phyloP scores from a whole-genome alignment of 2,888 invertebrate species.

The Drosophila nr. fundita region DNA sequence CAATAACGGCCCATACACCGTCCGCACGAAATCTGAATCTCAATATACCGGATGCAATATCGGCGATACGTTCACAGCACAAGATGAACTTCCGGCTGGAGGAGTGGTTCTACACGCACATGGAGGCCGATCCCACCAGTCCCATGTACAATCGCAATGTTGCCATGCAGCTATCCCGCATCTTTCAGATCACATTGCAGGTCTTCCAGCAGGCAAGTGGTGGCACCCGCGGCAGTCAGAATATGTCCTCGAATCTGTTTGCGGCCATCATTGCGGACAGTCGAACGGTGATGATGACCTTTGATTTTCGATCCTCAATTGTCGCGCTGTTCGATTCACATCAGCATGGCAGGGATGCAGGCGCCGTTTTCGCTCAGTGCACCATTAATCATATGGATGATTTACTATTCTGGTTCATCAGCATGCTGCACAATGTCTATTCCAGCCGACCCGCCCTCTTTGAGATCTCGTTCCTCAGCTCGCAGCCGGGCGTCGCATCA shows the following conservation, averaged over 20 bases:
- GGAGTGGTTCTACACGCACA: conserved; percentile 82
- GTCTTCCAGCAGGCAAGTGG: conserved; percentile 64
- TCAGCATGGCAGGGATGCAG: conserved; percentile 77
- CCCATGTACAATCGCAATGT: conserved; percentile 72
- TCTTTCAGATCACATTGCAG: conserved; percentile 76
- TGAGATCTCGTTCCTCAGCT: conserved; percentile 80
- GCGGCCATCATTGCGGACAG: conserved; percentile 81
- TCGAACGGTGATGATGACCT: conserved; percentile 79
- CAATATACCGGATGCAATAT: conserved; percentile 86
- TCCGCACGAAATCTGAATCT: conserved; percentile 85
- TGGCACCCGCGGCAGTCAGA: conserved; percentile 17
- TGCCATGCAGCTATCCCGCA: conserved; percentile 71
- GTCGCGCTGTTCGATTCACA: conserved; percentile 81
- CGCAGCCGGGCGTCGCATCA: conserved; percentile 72
- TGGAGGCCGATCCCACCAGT: conserved; percentile 75
- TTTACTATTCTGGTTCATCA: conserved; percentile 76
- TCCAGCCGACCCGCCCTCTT: conserved; percentile 76
- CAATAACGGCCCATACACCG: conserved; percentile 81
- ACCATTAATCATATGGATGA: conserved; percentile 70
- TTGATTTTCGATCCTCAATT: conserved; percentile 75
- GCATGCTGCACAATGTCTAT: conserved; percentile 77
- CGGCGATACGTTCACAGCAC: conserved; percentile 83
- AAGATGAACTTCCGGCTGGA: conserved; percentile 74
- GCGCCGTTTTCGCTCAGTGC: conserved; percentile 80
- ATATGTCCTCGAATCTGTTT: conserved; percentile 64